Conservation (phyloP, 1,140 invertebrate species). For the Hyphantria cunea region DNA sequence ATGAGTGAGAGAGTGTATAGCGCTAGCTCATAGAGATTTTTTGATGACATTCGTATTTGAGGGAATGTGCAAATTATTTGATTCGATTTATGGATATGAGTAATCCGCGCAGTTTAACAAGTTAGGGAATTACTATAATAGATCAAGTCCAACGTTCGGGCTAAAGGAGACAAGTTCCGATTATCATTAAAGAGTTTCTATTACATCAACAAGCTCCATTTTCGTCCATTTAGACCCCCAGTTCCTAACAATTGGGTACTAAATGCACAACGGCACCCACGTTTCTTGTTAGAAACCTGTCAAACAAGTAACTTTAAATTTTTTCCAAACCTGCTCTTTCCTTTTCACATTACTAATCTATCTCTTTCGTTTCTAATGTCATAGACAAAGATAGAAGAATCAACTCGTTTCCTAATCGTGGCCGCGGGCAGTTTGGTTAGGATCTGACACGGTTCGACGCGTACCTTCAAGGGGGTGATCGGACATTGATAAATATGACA, state of each 20-base stretch:
- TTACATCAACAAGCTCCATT: slow-evolving; percentile 23
- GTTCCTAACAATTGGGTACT: slow-evolving; percentile 27
- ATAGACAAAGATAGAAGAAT: slow-evolving; percentile 2
- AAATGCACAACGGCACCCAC: slow-evolving; percentile 34
- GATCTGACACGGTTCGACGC: slow-evolving; percentile 57
- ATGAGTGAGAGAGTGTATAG: too few species aligned
- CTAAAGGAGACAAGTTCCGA: slow-evolving; percentile 8
- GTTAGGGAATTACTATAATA: too few species aligned
- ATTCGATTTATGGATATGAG: too few species aligned
- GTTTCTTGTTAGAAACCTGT: slow-evolving; percentile 34
- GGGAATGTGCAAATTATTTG: too few species aligned
- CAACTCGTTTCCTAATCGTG: slow-evolving; percentile 32
- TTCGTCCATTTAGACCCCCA: slow-evolving; percentile 18
- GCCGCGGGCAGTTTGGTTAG: slow-evolving; percentile 38
- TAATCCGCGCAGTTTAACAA: too few species aligned
- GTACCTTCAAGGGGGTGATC: slow-evolving; percentile 39
- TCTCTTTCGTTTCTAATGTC: neutral
- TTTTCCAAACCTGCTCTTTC: slow-evolving; percentile 30
- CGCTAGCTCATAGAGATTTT: too few species aligned
- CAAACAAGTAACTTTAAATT: slow-evolving; percentile 32
- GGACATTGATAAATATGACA: slow-evolving; percentile 46
- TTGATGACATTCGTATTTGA: too few species aligned
- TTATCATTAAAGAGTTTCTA: slow-evolving; percentile 16
- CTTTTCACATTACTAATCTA: slow-evolving; percentile 5
- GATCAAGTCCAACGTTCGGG: neutral